Base-by-base conservation (phyloP, 2,888 invertebrate species). In the Lymantria monacha region DNA sequence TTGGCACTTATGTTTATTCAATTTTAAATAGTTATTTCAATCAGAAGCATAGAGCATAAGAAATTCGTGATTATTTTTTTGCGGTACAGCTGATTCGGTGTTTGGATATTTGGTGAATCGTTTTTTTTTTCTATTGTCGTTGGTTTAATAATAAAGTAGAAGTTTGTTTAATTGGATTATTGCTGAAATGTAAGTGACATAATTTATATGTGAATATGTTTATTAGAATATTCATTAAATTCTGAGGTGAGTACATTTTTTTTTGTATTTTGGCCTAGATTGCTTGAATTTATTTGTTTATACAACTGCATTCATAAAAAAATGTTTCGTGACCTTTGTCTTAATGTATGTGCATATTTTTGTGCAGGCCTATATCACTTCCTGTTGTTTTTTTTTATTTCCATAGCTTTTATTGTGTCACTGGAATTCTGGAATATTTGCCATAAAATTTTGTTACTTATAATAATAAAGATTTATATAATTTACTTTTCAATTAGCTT, bases 11-110 rank as follows among this genome's bases (percentile, higher is more conserved):
- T 43, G 37, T 51, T 46, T n/a, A 45, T 48, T 14, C 43, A 48
- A 45, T 30, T 44, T 49, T 38, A 12, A 46, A 51, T 38, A 49
- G 48, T 58, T 44, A 38, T 37, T 40, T 12, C 58, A 59, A 66
- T 60, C 55, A 57, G 64, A 68, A 61, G 37, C 56, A 55, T 64
- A 66, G 62, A 66, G 51, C 67, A 53, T 44, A 36, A 44, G 36
- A 55, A 44, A 42, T 44, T 33, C 7, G 56, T 61, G 63, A 53
- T 57, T n/a, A n/a, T n/a, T 52, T 46, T 59, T 53, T 47, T 55
- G 43, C 50, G 52, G 48, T 47, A 49, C 61, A 67, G 59, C 53
- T 67, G 66, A 56, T 59, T 59, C 22, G 41, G 63, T 66, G 66
- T 61, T 61, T 55, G 48, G 47, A 54, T 57, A 12, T 45, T 51